These are phyloP conservation scores for Rhagium mordax DNA, from an alignment of 2,888 invertebrate species.

Conservation along the genomic window DNA sequence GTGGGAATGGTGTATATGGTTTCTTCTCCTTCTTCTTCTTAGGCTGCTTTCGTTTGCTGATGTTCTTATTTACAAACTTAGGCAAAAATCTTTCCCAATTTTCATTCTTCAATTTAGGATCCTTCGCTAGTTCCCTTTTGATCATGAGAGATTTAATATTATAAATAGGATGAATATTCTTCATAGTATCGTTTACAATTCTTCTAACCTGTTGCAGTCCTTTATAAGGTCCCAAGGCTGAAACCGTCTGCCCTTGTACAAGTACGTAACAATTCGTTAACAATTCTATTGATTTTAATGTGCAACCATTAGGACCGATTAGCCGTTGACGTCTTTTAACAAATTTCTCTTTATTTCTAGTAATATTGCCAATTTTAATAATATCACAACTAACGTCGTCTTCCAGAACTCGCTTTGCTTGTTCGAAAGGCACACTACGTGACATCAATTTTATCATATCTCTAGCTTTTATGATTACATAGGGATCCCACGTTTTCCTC, in stretches of 20 bases:
- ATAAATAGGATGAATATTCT: conserved; percentile 98
- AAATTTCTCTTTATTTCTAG: conserved; percentile 94
- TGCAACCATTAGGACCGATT: conserved; percentile 98
- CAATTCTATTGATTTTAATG: conserved; percentile 96
- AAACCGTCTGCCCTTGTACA: conserved; percentile 97
- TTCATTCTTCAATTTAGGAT: conserved; percentile 91
- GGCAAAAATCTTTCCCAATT: conserved; percentile 98
- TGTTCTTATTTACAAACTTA: conserved; percentile 90
- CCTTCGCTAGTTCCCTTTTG: conserved; percentile 94
- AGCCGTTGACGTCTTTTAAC: conserved; percentile 94
- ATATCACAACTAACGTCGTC: conserved; percentile 96
- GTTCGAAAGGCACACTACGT: conserved; percentile 97
- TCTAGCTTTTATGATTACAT: conserved; percentile 94
- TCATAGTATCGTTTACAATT: conserved; percentile 97
- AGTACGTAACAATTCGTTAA: conserved; percentile 96
- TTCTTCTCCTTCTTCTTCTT: conserved; percentile 92
- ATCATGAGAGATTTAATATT: conserved; percentile 99
- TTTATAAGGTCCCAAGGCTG: conserved; percentile 95
- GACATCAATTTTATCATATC: conserved; percentile 96
- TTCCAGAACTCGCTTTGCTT: conserved; percentile 88
- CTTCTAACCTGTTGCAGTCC: conserved; percentile 90
- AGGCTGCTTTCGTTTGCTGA: conserved; percentile 90
- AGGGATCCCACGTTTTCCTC: conserved; percentile 98
- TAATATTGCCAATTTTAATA: conserved; percentile 94
- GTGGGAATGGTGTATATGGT: conserved; percentile 98